Base-by-base conservation (phyloP, 2,888 invertebrate genomes). In the Meganola albula region DNA sequence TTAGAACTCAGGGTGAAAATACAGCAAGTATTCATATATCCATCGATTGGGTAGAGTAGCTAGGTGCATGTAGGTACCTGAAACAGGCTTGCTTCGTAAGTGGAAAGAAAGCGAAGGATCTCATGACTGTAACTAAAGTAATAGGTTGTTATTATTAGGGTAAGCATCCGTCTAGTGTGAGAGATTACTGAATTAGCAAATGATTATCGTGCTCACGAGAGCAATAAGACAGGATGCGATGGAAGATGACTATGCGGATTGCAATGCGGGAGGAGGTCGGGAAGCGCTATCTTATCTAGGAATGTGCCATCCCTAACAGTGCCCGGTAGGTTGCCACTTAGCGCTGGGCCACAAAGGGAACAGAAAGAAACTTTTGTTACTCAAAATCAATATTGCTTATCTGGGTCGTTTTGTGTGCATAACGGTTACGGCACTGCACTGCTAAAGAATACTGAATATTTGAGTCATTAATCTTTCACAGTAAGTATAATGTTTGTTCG, bases 291-390 rank as follows among this genome's bases (percentile, higher is more conserved):
- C 79, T 82, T 80, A 79, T 82, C 79, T 80, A 27, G 53, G 83
- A 84, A 84, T 84, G 82, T 72, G 74, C 69, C 70, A 74, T 69
- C 74, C 74, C 73, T 67, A 59, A 58, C 55, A 53, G 52, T 57
- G 59, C 63, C 48, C 54, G 34, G 62, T 70, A 68, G 71, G 72
- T 57, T 57, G 63, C 74, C 78, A 80, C 80, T 80, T 79, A 79
- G 66, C 71, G 75, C 66, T 52, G 54, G 45, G 60, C 63, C 62
- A 71, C 74, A 74, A 80, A 75, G 69, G 65, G 43, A 58, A 55
- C 46, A 50, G 52, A 51, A 52, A 54, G 43, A 47, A 53, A 65
- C 64, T 66, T 73, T 73, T 70, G 74, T 76, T 70, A 64, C 63
- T 61, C 58, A 71, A 72, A 78, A 70, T 75, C 74, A 73, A 75